Conservation (phyloP, 2,113 vertebrate species). For the Rousettus leschenaultii region DNA sequence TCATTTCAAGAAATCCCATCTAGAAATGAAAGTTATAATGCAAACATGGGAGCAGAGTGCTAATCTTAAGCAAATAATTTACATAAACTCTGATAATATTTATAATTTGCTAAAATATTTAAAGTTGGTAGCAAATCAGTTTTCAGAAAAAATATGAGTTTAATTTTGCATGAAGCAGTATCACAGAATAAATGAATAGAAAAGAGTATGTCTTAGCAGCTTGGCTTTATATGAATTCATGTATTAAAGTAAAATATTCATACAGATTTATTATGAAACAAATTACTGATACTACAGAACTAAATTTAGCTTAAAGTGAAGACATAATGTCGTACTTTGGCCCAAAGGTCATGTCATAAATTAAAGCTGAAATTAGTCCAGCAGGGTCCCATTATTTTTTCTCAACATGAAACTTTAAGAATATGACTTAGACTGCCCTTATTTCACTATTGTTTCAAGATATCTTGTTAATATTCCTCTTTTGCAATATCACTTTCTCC, state of each 20-base stretch:
- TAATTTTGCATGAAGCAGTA: constrained; percentile 35
- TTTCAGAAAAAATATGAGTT: background rate
- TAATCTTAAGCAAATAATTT: constrained; percentile 46
- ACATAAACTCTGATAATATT: constrained; percentile 22
- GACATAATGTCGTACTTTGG: constrained; percentile 67
- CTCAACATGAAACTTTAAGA: constrained; percentile 77
- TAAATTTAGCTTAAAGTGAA: constrained; percentile 69
- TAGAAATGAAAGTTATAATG: background rate
- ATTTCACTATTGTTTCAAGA: constrained; percentile 76
- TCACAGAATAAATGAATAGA: constrained; percentile 31
- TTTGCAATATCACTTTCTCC: constrained; percentile 66
- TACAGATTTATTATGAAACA: constrained; percentile 74
- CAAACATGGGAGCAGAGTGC: background rate
- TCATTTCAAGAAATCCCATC: background rate
- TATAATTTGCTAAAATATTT: constrained; percentile 49
- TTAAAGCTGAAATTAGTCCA: constrained; percentile 85
- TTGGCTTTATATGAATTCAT: background rate
- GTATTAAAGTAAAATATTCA: constrained; percentile 76
- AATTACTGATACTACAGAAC: constrained; percentile 73
- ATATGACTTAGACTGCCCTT: constrained; percentile 83
- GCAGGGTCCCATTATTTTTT: constrained; percentile 82
- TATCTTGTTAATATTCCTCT: constrained; percentile 73
- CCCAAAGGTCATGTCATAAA: constrained; percentile 79
- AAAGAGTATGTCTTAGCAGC: background rate
- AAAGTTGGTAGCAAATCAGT: constrained; percentile 25